Conservation (phyloP, 2,797 vertebrate genomes). For the Phaenicophaeus curvirostris region DNA sequence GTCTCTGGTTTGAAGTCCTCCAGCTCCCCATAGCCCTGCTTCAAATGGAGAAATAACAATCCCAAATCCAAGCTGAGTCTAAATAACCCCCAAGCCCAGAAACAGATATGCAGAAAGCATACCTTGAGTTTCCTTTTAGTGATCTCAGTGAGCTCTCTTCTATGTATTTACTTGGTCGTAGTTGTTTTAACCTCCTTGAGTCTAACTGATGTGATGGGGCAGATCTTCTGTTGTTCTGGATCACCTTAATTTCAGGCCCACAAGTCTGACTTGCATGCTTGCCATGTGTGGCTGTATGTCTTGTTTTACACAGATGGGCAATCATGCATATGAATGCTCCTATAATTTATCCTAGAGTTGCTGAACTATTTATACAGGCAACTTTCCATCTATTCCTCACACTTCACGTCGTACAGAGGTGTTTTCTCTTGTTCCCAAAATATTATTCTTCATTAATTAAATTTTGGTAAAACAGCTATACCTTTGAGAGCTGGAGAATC, state of each 20-base stretch:
- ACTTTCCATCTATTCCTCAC: slow-evolving; percentile 21
- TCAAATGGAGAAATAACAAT: not conserved
- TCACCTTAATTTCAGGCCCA: not conserved
- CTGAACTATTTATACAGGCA: slow-evolving; percentile 36
- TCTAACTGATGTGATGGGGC: not conserved
- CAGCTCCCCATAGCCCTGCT: not conserved
- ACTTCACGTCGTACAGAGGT: slow-evolving; percentile 11
- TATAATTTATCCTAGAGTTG: slow-evolving; percentile 21
- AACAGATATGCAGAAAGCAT: not conserved
- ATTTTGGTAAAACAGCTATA: not conserved
- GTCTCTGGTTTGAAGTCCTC: not conserved
- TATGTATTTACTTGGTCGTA: not conserved
- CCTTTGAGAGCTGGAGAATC: slow-evolving; percentile 24
- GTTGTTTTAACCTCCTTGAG: not conserved
- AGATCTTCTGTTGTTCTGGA: not conserved
- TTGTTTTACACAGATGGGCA: slow-evolving; percentile 27
- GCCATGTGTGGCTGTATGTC: not conserved
- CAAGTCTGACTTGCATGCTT: not conserved
- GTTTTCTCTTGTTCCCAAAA: slow-evolving; percentile 49
- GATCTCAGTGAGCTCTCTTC: not conserved
- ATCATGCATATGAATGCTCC: slow-evolving; percentile 15
- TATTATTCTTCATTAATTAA: slow-evolving; percentile 54
- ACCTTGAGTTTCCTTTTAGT: not conserved
- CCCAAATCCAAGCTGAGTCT: not conserved
- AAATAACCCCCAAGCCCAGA: not conserved